These are phyloP conservation scores for Sclerurus mexicanus DNA, from an alignment of 2,113 vertebrate species.

Conservation along the genomic window DNA sequence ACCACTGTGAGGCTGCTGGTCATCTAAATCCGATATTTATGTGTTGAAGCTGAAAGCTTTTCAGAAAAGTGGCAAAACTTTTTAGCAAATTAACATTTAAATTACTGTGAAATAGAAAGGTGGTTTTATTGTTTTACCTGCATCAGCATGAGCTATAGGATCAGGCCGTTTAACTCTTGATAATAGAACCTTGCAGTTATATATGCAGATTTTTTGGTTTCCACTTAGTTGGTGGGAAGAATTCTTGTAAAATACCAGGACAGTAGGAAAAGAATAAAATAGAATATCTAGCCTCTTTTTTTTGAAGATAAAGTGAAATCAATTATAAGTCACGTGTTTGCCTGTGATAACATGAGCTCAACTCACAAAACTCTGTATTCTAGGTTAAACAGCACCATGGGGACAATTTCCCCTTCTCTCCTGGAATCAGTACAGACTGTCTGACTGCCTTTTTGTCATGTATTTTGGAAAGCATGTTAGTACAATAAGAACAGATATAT, in stretches of 20 bases:
- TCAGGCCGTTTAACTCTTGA: not conserved
- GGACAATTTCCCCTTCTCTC: not conserved
- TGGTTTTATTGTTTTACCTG: not conserved
- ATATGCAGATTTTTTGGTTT: not conserved
- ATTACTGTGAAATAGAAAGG: conserved; percentile 18
- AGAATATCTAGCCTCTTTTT: not conserved
- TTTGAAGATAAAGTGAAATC: not conserved
- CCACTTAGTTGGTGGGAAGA: not conserved
- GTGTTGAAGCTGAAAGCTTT: conserved; percentile 13
- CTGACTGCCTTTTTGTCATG: not conserved
- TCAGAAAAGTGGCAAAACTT: conserved; percentile 26
- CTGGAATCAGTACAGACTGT: not conserved
- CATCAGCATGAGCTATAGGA: not conserved
- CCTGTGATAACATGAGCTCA: not conserved
- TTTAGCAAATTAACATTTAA: conserved; percentile 21
- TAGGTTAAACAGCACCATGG: not conserved
- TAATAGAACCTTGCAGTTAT: not conserved
- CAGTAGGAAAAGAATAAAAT: not conserved
- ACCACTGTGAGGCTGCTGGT: conserved; percentile 42
- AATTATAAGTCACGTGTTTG: not conserved
- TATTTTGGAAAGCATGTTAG: not conserved
- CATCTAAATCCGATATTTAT: conserved; percentile 37
- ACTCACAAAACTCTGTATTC: not conserved
- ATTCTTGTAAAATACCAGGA: not conserved
- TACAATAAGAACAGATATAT: not conserved